Evolutionary conservation across 2,113 vertebrate species (phyloP), one percentile per base, ranked within the genome.

Genomic region (Leucopsar rothschildi): DNA sequence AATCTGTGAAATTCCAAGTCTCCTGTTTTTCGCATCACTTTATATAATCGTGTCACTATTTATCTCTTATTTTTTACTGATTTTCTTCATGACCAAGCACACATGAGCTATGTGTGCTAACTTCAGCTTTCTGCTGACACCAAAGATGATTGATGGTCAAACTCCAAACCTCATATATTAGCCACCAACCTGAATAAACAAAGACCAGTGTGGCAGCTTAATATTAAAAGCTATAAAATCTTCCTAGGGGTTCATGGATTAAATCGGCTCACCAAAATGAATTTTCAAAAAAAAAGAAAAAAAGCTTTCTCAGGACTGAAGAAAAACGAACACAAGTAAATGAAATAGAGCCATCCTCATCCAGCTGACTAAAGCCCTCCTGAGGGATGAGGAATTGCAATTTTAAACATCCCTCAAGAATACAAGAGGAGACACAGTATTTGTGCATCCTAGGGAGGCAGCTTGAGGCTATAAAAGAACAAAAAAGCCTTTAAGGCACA

Each of bases 221-320:
- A 96, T 96, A 95, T 95, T 97, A 95, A 96, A 96, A 95, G 91
- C 93, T 93, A 83, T 95, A 92, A 97, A 96, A 96, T 72, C 91
- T 96, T 96, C 73, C 82, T 83, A 70, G 95, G 88, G 87, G 81
- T 92, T 90, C 81, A 15, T 77, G 94, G 92, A 96, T 95, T 96
- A 96, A 96, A 95, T 97, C 87, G 97, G 73, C 69, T 97, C 93
- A 87, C 89, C 94, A 72, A 86, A 95, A 95, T 82, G 53, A 85
- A 82, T 84, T 96, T 80, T 14, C 15, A 52, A 28, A 27, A 11
- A 17, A 17, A 11, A 59, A 56, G n/a, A 27, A 59, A 73, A 39
- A 64, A 60, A 60, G 33, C 71, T 93, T 96, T 95, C 88, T 96
- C 70, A 77, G 81, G 92, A 33, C 73, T 15, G 28, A 77, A 72